A percentile compares a stretch with the other conserved stretches of the same genome.
phyloP scores from a whole-genome alignment of 1,140 invertebrate species.

The Formica selysi region DNA sequence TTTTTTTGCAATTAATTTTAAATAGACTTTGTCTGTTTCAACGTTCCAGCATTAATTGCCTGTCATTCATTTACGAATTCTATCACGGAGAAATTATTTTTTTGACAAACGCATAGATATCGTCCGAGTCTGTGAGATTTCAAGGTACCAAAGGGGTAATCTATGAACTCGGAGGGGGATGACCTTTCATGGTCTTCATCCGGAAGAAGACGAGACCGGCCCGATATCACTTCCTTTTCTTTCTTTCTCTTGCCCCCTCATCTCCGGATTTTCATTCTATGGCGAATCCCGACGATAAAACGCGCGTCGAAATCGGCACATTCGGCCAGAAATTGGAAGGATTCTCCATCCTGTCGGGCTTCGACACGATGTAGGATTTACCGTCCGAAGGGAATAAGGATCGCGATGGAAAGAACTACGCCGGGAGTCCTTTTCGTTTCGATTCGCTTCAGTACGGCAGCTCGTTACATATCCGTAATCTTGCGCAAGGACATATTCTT shows the following conservation, averaged over 20 bases:
- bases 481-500: not conserved
- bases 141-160: slow-evolving; percentile 28
- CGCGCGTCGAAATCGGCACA: slow-evolving; percentile 50
- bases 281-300: slow-evolving; percentile 49
- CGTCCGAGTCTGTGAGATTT: slow-evolving; percentile 5
- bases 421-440: slow-evolving; percentile 4
- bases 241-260: slow-evolving; percentile 18
- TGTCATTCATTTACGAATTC: slow-evolving; percentile 1
- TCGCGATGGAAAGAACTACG: not conserved
- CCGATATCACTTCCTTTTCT: slow-evolving; percentile 24
- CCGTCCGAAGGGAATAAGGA: slow-evolving; percentile 40
- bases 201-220: slow-evolving; percentile 34
- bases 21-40: not conserved
- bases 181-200: slow-evolving; percentile 24
- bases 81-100: not conserved
- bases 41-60: not conserved
- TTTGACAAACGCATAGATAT: slow-evolving; percentile 2
- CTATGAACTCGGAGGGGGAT: slow-evolving; percentile 20
- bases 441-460: not conserved
- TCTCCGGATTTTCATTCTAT: slow-evolving; percentile 41
- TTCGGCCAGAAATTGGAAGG: slow-evolving; percentile 57
- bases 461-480: slow-evolving; percentile 18
- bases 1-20: not conserved
- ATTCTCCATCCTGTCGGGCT: slow-evolving; percentile 33
- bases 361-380: slow-evolving; percentile 51